These are phyloP conservation scores for Hypolimnas misippus DNA, from an alignment of 2,888 invertebrate species.

Conservation along the genomic window DNA sequence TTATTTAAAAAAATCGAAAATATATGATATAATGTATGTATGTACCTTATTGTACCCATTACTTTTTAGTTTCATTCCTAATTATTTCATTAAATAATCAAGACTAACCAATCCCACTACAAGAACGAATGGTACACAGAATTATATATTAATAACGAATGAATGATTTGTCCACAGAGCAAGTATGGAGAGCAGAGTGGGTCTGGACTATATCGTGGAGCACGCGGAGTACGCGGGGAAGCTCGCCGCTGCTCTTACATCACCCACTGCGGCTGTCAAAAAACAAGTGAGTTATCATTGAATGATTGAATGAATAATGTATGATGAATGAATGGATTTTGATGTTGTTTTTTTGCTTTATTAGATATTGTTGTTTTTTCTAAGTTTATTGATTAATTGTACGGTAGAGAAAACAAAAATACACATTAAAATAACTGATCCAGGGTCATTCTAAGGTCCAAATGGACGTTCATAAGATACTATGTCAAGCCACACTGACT, in stretches of 20 bases:
- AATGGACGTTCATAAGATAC: too few relatives aligned
- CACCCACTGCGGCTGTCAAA: conserved; percentile 95
- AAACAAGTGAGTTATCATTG: conserved; percentile 86
- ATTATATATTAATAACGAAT: background rate
- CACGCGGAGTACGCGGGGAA: conserved; percentile 96
- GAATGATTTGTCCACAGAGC: conserved; percentile 32
- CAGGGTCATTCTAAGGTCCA: too few relatives aligned
- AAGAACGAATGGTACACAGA: too few relatives aligned
- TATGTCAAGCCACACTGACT: too few relatives aligned
- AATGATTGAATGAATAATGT: background rate
- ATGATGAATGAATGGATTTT: background rate
- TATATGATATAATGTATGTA: too few relatives aligned
- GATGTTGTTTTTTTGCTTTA: background rate
- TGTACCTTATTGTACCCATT: too few relatives aligned
- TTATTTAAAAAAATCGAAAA: too few relatives aligned
- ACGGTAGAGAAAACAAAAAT: too few relatives aligned
- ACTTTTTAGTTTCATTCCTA: background rate
- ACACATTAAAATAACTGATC: too few relatives aligned
- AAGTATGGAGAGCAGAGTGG: conserved; percentile 94
- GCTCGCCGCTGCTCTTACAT: conserved; percentile 96
- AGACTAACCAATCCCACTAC: background rate
- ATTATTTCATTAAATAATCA: background rate
- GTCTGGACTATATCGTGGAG: conserved; percentile 96
- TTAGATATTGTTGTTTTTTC: too few relatives aligned
- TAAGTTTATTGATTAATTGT: too few relatives aligned